A percentile compares a stretch with the other conserved stretches of the same genome.
Evolutionary conservation across 1,140 invertebrate species (phyloP).

Genomic region (Drosophila baimaii): DNA sequence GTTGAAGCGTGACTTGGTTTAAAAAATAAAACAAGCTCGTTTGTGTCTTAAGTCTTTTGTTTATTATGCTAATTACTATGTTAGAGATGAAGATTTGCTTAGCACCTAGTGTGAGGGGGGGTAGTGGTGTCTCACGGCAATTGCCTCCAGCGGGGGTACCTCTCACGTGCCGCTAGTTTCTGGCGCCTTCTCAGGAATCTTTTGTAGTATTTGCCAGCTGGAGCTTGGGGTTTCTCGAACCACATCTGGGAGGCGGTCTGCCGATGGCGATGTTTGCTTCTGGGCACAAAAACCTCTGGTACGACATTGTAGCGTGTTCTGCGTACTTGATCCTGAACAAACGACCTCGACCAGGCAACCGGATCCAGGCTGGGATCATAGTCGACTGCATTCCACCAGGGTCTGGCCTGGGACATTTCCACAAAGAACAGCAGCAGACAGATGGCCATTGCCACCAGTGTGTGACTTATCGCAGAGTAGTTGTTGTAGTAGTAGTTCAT

Average conservation of each 20-base stretch:
- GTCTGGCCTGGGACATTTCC: slow-evolving; percentile 10
- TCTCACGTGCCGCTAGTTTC: slow-evolving; percentile 50
- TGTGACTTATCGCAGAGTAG: slow-evolving; percentile 7
- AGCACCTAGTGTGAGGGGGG: slow-evolving; percentile 31
- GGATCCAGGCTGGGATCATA: slow-evolving; percentile 79
- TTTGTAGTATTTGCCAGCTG: slow-evolving; percentile 17
- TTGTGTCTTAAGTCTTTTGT: slow-evolving; percentile 34
- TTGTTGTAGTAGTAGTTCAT: slow-evolving; percentile 56
- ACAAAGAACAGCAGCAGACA: slow-evolving; percentile 5
- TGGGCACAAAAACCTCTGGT: background rate
- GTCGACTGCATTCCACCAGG: slow-evolving; percentile 58
- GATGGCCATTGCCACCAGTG: slow-evolving; percentile 9
- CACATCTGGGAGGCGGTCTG: background rate
- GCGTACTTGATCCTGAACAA: slow-evolving; percentile 65
- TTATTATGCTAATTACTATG: slow-evolving; percentile 53
- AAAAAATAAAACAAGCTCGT: slow-evolving; percentile 18
- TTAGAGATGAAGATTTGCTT: slow-evolving; percentile 26
- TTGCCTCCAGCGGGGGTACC: slow-evolving; percentile 17
- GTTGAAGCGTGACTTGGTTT: slow-evolving; percentile 6
- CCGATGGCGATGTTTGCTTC: slow-evolving; percentile 1
- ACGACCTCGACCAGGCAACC: slow-evolving; percentile 67
- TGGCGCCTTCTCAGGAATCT: slow-evolving; percentile 41
- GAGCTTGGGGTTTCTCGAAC: background rate
- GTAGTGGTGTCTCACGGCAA: background rate
- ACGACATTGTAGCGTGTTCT: slow-evolving; percentile 41